Conservation (phyloP, 2,797 vertebrate species). For the Neopelma chrysocephalum region DNA sequence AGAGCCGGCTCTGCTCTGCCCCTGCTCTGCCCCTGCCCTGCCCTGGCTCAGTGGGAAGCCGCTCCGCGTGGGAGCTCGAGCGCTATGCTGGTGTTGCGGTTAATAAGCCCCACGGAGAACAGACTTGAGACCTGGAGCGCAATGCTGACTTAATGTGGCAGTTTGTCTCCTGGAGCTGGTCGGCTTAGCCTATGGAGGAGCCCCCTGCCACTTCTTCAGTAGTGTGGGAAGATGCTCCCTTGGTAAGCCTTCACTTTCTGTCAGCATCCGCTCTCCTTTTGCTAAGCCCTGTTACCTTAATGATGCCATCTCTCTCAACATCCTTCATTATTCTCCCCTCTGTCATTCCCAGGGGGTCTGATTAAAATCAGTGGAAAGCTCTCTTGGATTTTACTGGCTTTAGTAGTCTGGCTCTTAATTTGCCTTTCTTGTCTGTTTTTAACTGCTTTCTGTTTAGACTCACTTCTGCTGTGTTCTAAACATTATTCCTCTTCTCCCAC, state of each 20-base stretch:
- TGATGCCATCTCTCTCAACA: neutral
- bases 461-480: neutral
- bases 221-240: neutral
- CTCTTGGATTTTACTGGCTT: neutral
- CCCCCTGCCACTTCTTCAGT: rapidly evolving
- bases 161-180: neutral
- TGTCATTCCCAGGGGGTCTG: neutral
- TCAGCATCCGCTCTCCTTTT: neutral
- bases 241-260: neutral
- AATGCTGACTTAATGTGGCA: neutral
- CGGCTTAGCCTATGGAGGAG: neutral
- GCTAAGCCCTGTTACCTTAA: neutral
- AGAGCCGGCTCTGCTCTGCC: neutral
- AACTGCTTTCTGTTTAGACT: conserved; percentile 3
- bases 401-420: neutral
- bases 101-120: neutral
- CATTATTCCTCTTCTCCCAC: neutral
- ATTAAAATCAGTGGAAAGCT: conserved; percentile 14
- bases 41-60: rapidly evolving
- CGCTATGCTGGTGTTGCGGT: rapidly evolving
- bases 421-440: neutral
- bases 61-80: rapidly evolving
- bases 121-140: neutral
- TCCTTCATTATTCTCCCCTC: neutral
- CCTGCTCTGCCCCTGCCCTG: neutral